These are phyloP conservation scores for Hylaeus volcanicus DNA, from an alignment of 1,140 invertebrate genomes.

Conservation along the genomic window DNA sequence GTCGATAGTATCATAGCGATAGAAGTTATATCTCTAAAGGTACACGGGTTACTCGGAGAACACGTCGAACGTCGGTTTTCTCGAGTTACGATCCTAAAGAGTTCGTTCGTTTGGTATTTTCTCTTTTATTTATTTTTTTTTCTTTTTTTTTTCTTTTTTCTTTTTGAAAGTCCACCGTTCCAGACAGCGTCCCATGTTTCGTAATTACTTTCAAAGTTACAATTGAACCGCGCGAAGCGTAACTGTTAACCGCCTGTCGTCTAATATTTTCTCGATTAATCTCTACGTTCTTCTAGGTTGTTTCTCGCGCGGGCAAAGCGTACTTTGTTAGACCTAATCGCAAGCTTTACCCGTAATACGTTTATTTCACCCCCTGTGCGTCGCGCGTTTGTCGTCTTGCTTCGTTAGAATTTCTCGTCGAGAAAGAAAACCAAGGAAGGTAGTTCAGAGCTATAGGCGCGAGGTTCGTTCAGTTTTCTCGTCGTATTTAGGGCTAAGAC, in stretches of 20 bases:
- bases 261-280: background rate
- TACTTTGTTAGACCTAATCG: slow-evolving; percentile 40
- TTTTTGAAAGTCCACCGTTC: background rate
- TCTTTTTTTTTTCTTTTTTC: background rate
- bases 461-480: too few relatives aligned
- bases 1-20: slow-evolving; percentile 15
- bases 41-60: slow-evolving; percentile 31
- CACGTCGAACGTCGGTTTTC: slow-evolving; percentile 16
- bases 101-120: background rate
- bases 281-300: background rate
- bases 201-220: slow-evolving; percentile 7
- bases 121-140: background rate
- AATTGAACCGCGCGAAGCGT: background rate
- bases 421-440: background rate
- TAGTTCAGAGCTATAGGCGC: too few relatives aligned
- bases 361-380: slow-evolving; percentile 1
- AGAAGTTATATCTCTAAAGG: slow-evolving; percentile 32
- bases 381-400: background rate
- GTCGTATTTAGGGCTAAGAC: too few relatives aligned
- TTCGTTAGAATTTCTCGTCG: background rate
- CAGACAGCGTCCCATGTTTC: background rate
- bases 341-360: slow-evolving; percentile 45
- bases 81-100: background rate
- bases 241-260: background rate
- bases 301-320: background rate